Conservation (phyloP, 2,797 vertebrate species). For the Neoniphon sammara region DNA sequence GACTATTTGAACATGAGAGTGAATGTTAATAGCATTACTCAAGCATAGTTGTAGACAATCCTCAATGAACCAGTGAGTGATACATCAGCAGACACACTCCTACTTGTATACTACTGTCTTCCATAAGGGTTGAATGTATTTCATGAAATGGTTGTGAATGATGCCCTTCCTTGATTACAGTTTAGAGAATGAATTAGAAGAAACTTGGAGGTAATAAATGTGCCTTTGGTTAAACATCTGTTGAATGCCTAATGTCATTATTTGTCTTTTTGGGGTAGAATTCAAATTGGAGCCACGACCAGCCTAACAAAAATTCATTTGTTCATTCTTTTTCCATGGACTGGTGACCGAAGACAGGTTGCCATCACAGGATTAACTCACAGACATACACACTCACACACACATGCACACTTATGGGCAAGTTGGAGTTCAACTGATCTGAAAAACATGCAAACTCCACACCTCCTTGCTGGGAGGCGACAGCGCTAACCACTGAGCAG, state of each 20-base stretch:
- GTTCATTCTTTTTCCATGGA: too few species aligned
- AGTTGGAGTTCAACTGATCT: too few species aligned
- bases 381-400: too few species aligned
- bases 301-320: too few species aligned
- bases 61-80: background rate
- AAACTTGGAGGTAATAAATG: conserved; percentile 35
- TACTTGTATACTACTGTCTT: conserved; percentile 32
- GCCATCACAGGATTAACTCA: too few species aligned
- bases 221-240: conserved; percentile 9
- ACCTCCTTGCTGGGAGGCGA: too few species aligned
- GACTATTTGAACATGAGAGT: background rate
- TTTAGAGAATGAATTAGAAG: background rate
- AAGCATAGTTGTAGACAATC: background rate
- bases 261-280: background rate
- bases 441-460: too few species aligned
- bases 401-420: too few species aligned
- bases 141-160: conserved; percentile 24
- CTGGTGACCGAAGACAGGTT: too few species aligned
- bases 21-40: background rate
- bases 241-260: background rate
- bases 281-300: too few species aligned
- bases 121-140: conserved; percentile 38
- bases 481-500: too few species aligned
- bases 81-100: background rate
- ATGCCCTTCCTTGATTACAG: conserved; percentile 55